Conservation (phyloP, 2,888 invertebrate genomes). For the Polydrusus pterygomalis region DNA sequence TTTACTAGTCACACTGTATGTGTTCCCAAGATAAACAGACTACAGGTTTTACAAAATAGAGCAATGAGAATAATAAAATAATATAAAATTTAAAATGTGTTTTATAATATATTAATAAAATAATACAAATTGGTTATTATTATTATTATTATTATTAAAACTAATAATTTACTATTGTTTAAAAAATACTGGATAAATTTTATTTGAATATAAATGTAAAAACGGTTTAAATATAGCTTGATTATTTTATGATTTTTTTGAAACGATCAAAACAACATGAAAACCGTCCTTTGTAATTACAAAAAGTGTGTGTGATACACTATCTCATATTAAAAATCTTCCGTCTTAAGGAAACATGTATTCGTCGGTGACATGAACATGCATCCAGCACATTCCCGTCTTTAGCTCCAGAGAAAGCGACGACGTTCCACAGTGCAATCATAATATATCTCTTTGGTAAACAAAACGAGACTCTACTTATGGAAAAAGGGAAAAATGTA, state of each 20-base stretch:
- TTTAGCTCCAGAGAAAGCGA: constrained; percentile 16
- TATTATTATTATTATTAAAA: too few species aligned
- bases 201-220: too few species aligned
- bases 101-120: too few species aligned
- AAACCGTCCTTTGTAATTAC: background rate
- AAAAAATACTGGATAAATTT: too few species aligned
- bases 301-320: background rate
- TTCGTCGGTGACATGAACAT: constrained; percentile 22
- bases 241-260: background rate
- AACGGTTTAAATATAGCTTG: background rate
- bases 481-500: background rate
- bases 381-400: constrained; percentile 31
- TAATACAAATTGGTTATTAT: too few species aligned
- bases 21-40: too few species aligned
- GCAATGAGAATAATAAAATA: too few species aligned
- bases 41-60: too few species aligned
- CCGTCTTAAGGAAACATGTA: constrained; percentile 35
- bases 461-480: background rate
- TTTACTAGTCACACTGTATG: too few species aligned
- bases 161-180: too few species aligned
- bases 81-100: too few species aligned
- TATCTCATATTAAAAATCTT: constrained; percentile 25
- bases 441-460: constrained; percentile 12
- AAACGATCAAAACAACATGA: too few species aligned
- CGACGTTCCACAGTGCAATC: constrained; percentile 16